Base-by-base conservation (phyloP, 2,113 vertebrate genomes). In the Mohoua ochrocephala region DNA sequence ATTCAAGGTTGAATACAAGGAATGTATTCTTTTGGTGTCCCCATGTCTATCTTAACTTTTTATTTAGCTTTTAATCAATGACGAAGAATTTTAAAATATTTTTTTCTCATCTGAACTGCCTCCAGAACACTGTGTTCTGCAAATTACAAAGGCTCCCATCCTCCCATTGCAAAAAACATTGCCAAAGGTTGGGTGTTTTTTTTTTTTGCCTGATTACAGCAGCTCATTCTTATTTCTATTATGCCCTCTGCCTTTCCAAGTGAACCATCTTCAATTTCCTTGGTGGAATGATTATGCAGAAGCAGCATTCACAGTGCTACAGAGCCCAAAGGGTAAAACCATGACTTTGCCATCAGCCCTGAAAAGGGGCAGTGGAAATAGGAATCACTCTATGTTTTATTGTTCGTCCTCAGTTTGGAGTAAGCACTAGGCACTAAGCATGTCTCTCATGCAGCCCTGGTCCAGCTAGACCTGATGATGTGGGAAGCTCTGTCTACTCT, bases 61-160 rank as follows among this genome's bases (percentile, higher is more conserved):
- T 31, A 75, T 78, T 91, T 91, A n/a, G 16, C 49, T 85, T 97
- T 91, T 80, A 61, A 68, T 76, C n/a, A 74, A 61, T 10, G 21
- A 5, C 80, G 10, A 19, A 47, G 44, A 65, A 70, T 59, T 70
- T 52, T 47, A 3, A 45, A 39, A 3, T 54, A 0, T 49, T 30
- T 39, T 47, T 59, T 42, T 21, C 21, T 61, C 22, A 27, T 35
- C 13, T 45, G 30, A 90, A 52, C 30, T 27, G 14, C 23, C 14
- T 88, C 74, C 60, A 74, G 75, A 77, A 88, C 42, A 84, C 18
- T 2, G 0, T 33, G 15, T 73, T 69, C 59, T 79, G 19, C 33
- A 76, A 83, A 77, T 67, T 65, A 85, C 45, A 94, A 82, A 83
- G 14, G 11, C 14, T 93, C 3, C 3, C 12, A 57, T 70, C 33